Base-by-base conservation (phyloP, 2,888 invertebrate species). In the Pharmacophagus antenor region DNA sequence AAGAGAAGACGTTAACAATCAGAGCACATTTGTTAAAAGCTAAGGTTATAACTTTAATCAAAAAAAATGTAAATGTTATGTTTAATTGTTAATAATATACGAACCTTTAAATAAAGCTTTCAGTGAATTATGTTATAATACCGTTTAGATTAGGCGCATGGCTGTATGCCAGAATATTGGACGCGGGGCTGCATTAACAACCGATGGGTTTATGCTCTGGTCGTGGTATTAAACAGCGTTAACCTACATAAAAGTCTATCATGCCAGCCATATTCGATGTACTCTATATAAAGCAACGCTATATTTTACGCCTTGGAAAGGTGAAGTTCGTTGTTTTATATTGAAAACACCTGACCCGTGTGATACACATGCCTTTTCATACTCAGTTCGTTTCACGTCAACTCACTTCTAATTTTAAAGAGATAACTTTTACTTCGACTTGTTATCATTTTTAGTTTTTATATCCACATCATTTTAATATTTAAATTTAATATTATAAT, bases 141-240 rank as follows among this genome's bases (percentile, higher is more conserved):
- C 21, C 18, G 51, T 55, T 55, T 50, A 46, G 46, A 52, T 52
- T 52, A 61, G 53, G 53, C 49, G 44, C 49, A 56, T 62, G 64
- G 62, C 62, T 17, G 5, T 4, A 15, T 22, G 61, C 64, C 64
- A 64, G 51, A 15, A 44, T 8, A 50, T 37, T 31, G 31, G 31
- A 61, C 53, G 60, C 61, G 58, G 57, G 57, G 57, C 57, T 61
- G 61, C 61, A 58, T 61, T 58, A 56, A 62, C 50, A 56, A 42
- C 41, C 46, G 49, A 57, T 37, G 22, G 50, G 52, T 54, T 57
- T 37, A 60, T 53, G n/a, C 56, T 42, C n/a, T n/a, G n/a, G n/a
- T n/a, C 25, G 23, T 44, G 52, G 52, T 56, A 56, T 60, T 42
- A 56, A 55, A 48, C 21, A n/a, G 41, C 21, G 51, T 51, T 61